Conservation (phyloP, 2,113 vertebrate genomes). For the Asarcornis scutulata region DNA sequence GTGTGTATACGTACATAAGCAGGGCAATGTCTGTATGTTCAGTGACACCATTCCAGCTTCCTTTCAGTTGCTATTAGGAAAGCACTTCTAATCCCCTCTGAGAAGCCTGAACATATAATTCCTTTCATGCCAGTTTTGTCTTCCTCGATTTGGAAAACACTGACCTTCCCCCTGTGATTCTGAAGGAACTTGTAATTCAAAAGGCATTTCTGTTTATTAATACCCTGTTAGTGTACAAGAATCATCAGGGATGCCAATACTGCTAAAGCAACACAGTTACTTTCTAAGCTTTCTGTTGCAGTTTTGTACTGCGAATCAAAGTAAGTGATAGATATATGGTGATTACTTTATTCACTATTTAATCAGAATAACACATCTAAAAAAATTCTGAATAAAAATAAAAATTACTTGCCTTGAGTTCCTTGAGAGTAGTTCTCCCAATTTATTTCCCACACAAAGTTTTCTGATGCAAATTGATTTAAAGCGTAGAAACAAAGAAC, state of each 20-base stretch:
- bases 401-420: background rate
- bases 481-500: background rate
- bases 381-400: background rate
- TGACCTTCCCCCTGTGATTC: conserved; percentile 58
- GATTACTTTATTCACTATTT: conserved; percentile 9
- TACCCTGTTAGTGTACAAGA: conserved; percentile 23
- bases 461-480: background rate
- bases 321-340: background rate
- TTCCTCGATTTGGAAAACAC: conserved; percentile 42
- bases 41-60: conserved; percentile 54
- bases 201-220: conserved; percentile 65
- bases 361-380: background rate
- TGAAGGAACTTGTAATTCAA: conserved; percentile 57
- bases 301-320: background rate
- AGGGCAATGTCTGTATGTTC: conserved; percentile 12
- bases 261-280: conserved; percentile 20
- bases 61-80: conserved; percentile 39
- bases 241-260: background rate
- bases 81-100: conserved; percentile 49
- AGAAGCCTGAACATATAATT: conserved; percentile 62
- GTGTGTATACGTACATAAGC: background rate
- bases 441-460: background rate
- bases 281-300: conserved; percentile 7
- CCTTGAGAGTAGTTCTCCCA: background rate
- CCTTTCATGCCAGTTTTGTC: conserved; percentile 68